Percentiles rank a stretch among this genome's conserved stretches.
These are phyloP conservation scores for Xerus rutilus DNA, from an alignment of 2,797 vertebrate genomes.

Conservation along the genomic window DNA sequence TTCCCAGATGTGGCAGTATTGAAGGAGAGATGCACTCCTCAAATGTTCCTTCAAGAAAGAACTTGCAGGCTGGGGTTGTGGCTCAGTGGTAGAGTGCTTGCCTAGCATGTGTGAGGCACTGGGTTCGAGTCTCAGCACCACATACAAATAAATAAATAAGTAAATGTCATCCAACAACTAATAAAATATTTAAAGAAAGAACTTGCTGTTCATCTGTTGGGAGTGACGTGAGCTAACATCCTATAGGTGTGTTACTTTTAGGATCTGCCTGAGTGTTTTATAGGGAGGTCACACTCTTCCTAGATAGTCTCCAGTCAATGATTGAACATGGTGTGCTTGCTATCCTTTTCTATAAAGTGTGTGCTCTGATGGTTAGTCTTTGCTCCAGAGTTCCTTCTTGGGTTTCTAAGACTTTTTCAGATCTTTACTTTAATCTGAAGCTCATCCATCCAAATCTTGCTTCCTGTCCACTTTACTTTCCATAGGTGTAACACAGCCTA, in stretches of 20 bases:
- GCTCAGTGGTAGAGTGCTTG: too few species aligned
- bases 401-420: slow-evolving; percentile 1
- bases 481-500: not conserved
- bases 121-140: too few species aligned
- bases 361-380: not conserved
- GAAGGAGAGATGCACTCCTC: not conserved
- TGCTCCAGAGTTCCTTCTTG: not conserved
- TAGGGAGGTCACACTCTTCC: not conserved
- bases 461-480: not conserved
- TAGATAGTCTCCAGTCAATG: not conserved
- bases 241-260: not conserved
- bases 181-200: not conserved
- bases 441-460: not conserved
- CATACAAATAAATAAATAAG: too few species aligned
- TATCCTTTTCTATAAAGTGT: not conserved
- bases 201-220: not conserved
- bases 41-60: not conserved
- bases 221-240: not conserved
- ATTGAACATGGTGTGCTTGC: not conserved
- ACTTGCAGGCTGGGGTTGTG: too few species aligned
- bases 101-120: too few species aligned
- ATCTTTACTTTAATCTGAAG: not conserved
- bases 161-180: too few species aligned
- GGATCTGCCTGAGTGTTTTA: not conserved
- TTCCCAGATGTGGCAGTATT: not conserved